A percentile compares a stretch with the other conserved stretches of the same genome.
Conservation (phyloP, 1,140 invertebrate species). For the Leptinotarsa undecemlineata region DNA sequence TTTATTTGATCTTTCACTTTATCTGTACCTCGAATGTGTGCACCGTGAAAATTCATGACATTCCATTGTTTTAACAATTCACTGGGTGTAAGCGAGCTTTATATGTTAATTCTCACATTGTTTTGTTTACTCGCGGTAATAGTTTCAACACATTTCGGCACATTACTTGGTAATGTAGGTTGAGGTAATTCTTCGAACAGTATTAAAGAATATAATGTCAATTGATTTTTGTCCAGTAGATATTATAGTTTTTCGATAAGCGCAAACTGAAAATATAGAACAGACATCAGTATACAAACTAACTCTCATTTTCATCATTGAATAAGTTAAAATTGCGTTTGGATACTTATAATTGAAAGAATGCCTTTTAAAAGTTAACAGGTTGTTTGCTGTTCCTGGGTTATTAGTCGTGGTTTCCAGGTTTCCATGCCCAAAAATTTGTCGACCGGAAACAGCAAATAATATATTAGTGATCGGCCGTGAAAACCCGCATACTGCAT, state of each 20-base stretch:
- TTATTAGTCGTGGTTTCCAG: too few relatives aligned
- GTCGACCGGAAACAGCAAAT: too few relatives aligned
- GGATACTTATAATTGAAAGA: neutral
- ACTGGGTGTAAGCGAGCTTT: neutral
- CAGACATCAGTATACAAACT: neutral
- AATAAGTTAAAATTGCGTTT: neutral
- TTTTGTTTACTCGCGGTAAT: conserved; percentile 13
- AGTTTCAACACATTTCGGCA: conserved; percentile 3
- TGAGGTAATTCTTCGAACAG: conserved; percentile 1
- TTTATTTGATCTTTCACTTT: conserved; percentile 2
- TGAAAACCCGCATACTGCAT: too few relatives aligned
- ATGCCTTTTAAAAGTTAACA: too few relatives aligned
- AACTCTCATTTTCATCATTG: neutral
- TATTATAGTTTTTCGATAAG: too few relatives aligned
- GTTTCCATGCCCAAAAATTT: too few relatives aligned
- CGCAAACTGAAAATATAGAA: neutral
- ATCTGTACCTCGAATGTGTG: neutral
- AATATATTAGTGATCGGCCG: too few relatives aligned
- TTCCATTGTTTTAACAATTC: neutral
- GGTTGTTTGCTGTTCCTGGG: too few relatives aligned
- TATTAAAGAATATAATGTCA: neutral
- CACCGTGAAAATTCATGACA: neutral
- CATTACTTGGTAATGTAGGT: neutral
- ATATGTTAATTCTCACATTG: conserved; percentile 23
- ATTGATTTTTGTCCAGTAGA: neutral